Evolutionary conservation across 1,140 invertebrate species (phyloP).

Genomic region (Ectropis grisescens): DNA sequence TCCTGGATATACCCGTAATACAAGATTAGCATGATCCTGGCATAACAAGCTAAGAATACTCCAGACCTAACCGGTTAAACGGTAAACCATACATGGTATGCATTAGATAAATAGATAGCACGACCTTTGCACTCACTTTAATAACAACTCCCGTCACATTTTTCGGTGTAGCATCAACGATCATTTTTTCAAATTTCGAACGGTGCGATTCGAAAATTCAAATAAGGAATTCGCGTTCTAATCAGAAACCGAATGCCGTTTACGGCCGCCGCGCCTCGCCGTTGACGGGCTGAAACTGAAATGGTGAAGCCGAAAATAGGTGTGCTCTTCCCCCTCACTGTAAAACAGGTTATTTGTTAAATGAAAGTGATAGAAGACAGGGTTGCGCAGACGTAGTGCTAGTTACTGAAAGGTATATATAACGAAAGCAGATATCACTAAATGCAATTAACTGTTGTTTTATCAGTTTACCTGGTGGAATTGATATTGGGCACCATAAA

Average conservation of each 20-base stretch:
- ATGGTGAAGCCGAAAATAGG: slow-evolving; percentile 58
- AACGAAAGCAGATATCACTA: no score
- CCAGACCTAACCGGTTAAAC: no score
- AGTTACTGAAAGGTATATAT: no score
- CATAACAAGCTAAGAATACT: no score
- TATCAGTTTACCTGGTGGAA: no score
- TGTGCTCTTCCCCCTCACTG: slow-evolving; percentile 38
- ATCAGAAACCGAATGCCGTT: slow-evolving; percentile 3
- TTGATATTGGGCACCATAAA: no score
- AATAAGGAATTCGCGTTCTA: not conserved
- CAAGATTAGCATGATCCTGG: no score
- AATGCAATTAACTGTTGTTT: no score
- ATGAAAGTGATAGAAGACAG: slow-evolving; percentile 28
- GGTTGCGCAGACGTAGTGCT: no score
- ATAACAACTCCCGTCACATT: slow-evolving; percentile 52
- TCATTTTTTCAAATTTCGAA: slow-evolving; percentile 32
- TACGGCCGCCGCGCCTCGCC: slow-evolving; percentile 40
- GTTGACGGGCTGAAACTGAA: slow-evolving; percentile 51
- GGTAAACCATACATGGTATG: no score
- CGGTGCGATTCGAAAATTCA: slow-evolving; percentile 12
- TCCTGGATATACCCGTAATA: no score
- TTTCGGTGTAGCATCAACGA: slow-evolving; percentile 26
- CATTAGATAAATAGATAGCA: no score
- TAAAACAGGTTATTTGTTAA: slow-evolving; percentile 16
- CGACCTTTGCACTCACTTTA: slow-evolving; percentile 46